Conservation (phyloP, 53 echinoderm and acorn worm genomes). For the Apostichopus leukothele region DNA sequence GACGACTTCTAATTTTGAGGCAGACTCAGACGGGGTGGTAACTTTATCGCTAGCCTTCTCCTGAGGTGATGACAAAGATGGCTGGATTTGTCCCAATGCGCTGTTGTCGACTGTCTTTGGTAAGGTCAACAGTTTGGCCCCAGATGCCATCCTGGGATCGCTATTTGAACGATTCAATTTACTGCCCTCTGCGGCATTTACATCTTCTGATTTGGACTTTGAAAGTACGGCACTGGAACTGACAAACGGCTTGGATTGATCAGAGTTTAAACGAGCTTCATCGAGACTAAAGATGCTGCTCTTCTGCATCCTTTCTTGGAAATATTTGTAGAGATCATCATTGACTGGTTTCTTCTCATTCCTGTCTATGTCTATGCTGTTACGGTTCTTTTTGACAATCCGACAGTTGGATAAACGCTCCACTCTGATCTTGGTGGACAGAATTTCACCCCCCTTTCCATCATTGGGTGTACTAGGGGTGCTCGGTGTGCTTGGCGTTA, state of each 20-base stretch:
- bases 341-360: conserved; percentile 55
- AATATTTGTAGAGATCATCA: conserved; percentile 45
- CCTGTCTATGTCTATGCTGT: conserved; percentile 59
- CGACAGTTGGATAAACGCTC: conserved; percentile 61
- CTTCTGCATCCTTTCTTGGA: conserved; percentile 59
- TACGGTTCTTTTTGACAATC: conserved; percentile 83
- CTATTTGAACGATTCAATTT: conserved; percentile 35
- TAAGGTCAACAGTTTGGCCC: conserved; percentile 3
- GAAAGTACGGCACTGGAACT: not conserved
- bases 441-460: conserved; percentile 53
- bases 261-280: conserved; percentile 71
- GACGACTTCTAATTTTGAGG: conserved; percentile 17
- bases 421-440: conserved; percentile 64
- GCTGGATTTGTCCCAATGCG: not conserved
- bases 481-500: conserved; percentile 82
- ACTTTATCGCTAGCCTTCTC: conserved; percentile 7
- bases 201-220: conserved; percentile 38
- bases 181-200: not conserved
- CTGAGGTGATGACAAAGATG: not conserved
- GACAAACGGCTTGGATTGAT: conserved; percentile 42
- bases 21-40: not conserved
- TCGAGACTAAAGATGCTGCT: conserved; percentile 96
- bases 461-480: conserved; percentile 77
- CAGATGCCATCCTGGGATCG: conserved; percentile 35
- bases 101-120: not conserved